phyloP scores from a whole-genome alignment of 2,113 vertebrate genomes.

The Oenanthe oenanthe region DNA sequence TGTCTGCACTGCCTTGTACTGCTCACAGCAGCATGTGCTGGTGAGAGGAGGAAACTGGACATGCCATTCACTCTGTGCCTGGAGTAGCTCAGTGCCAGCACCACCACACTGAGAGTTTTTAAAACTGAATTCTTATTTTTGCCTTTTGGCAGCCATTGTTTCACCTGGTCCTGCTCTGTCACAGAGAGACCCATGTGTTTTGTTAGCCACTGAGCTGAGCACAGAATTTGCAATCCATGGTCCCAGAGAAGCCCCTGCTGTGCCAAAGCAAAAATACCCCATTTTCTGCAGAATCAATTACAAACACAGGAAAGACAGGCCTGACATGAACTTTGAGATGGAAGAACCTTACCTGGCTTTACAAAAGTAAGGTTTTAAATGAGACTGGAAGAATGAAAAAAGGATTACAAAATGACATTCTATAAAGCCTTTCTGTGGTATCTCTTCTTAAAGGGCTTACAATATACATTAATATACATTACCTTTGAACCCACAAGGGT shows the following conservation, averaged over 20 bases:
- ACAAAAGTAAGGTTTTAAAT: neutral
- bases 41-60: neutral
- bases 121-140: neutral
- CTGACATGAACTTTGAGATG: neutral
- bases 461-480: neutral
- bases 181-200: neutral
- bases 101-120: neutral
- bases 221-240: rapidly evolving
- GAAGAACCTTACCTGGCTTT: neutral
- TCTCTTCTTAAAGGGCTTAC: neutral
- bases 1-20: rapidly evolving
- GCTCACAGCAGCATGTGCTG: neutral
- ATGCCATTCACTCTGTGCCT: neutral
- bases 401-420: neutral
- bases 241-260: neutral
- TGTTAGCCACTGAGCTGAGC: neutral
- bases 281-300: neutral
- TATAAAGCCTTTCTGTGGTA: neutral
- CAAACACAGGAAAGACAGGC: neutral
- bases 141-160: neutral
- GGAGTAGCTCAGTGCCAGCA: neutral
- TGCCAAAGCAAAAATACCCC: neutral
- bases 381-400: neutral
- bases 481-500: neutral
- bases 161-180: neutral